Evolutionary conservation across 2,113 vertebrate species (phyloP), one percentile per base, ranked within the genome.

Genomic region (Psittacus erithacus): DNA sequence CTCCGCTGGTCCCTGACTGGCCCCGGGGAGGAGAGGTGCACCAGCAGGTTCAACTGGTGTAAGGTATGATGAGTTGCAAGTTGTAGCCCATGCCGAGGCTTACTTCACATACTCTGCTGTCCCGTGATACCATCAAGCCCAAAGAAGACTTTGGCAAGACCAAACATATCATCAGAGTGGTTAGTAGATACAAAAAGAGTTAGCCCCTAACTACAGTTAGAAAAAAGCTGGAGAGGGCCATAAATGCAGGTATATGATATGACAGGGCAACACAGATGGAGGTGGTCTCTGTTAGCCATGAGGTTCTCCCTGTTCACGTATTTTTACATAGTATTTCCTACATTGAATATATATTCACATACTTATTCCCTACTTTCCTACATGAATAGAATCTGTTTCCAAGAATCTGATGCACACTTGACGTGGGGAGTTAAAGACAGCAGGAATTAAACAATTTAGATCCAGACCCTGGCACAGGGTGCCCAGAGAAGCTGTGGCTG

Each of bases 11-110:
- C 29, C 27, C 12, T 1, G 3, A 1, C 14, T 4, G 67, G 86
- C 79, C 41, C 44, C 0, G 0, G 63, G 91, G 24, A 74, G 35
- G 24, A 86, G 29, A 15, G 39, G 22, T 57, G 77, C 57, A 35
- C 9, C 3, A 82, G 85, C 94, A 94, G 93, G 87, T 94, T 92
- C 75, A 25, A 33, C 84, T 53, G 84, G 67, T 74, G 52, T 3
- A 5, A 84, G 47, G 62, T 29, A 60, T 11, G 67, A 80, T 29
- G 92, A 79, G 67, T 35, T 20, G 52, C 82, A 67, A 79, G 86
- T 44, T 1, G 0, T 19, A 76, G 59, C 85, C 67, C 79, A 68
- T 13, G 19, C 75, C 1, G 0, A 25, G 33, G 16, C 38, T 63
- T 73, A 4, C 14, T 59, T 46, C 92, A 62, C n/a, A 13, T 38